Base-by-base conservation (phyloP, 2,113 vertebrate genomes). In the Greenwoodochromis staneri region DNA sequence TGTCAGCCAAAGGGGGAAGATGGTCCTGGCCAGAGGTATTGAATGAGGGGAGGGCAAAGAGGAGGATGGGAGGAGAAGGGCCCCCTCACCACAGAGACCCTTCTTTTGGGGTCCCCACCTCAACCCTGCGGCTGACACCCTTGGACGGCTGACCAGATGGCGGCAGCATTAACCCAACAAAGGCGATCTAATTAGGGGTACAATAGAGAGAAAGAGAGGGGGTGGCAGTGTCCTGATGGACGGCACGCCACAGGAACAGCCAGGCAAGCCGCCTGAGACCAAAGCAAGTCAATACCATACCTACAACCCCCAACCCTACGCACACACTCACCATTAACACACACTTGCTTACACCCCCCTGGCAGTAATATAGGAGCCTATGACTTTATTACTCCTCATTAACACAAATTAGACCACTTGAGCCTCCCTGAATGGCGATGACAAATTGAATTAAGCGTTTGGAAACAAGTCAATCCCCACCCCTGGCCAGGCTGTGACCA, bases 331-430 rank as follows among this genome's bases (percentile, higher is more conserved):
- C 87, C 19, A 34, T 86, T 24, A 81, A 84, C 88, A 87, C 87
- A 93, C 86, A 87, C 89, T 83, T 86, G 8, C 73, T 66, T 83
- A 85, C 87, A 31, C 78, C 93, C 91, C 88, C 94, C 91, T 94
- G 91, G 92, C 94, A 95, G 90, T 95, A 96, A 96, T 95, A 95
- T 92, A 92, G 92, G 95, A 93, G 94, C 90, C 95, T 95, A 96
- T 96, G 97, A 96, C 96, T 97, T 97, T 95, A 97, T 97, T 97
- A 97, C 91, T 91, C 95, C 96, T 97, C 97, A 97, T 97, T 97
- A 96, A 96, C 96, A 93, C 94, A 96, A 96, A 97, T 97, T 97
- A 97, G 96, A 94, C 94, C 96, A 97, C 96, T 97, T 96, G 91
- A 96, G 94, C 91, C 93, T 90, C 94, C 92, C 93, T 94, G 94